These are phyloP conservation scores for Porites rus DNA, from an alignment of 92 coral and sea anemone genomes.

Conservation along the genomic window DNA sequence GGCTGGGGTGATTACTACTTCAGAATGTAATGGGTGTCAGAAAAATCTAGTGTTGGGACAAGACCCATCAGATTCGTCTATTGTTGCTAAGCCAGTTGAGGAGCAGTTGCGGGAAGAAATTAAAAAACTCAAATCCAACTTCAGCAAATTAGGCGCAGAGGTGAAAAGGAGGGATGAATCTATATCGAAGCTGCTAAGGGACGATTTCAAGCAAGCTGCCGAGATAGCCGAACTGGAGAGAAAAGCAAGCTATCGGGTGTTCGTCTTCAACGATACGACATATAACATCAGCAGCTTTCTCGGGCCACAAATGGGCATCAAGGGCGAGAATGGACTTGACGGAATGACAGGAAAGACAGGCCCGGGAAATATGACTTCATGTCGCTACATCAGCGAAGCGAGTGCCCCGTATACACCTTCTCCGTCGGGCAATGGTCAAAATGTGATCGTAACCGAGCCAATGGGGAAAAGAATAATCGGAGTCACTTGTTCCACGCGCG, in stretches of 20 bases:
- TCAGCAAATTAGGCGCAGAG: constrained; percentile 38
- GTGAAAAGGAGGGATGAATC: constrained; percentile 44
- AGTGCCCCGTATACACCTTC: constrained; percentile 28
- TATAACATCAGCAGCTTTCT: constrained; percentile 44
- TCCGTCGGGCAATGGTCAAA: constrained; percentile 27
- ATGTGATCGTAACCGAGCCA: constrained; percentile 48
- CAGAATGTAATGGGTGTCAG: constrained; percentile 43
- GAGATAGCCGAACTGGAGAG: constrained; percentile 54
- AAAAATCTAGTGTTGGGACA: constrained; percentile 16
- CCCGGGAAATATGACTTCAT: constrained; percentile 52
- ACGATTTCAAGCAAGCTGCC: constrained; percentile 36
- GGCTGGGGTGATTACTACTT: constrained; percentile 39
- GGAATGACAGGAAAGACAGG: constrained; percentile 56
- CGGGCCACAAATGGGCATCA: constrained; percentile 48
- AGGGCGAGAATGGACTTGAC: constrained; percentile 23
- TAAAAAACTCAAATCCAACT: constrained; percentile 43
- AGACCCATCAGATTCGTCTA: background rate
- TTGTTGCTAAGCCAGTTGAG: constrained; percentile 2
- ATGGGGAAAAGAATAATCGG: constrained; percentile 53
- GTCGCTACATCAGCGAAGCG: constrained; percentile 47
- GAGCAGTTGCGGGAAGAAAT: constrained; percentile 32
- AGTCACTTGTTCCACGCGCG: constrained; percentile 63
- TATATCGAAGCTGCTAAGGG: constrained; percentile 47
- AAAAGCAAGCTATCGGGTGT: constrained; percentile 9
- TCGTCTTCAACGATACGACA: constrained; percentile 11